phyloP scores from a whole-genome alignment of 2,797 vertebrate genomes.

The Microctenopoma stevenorrisi region DNA sequence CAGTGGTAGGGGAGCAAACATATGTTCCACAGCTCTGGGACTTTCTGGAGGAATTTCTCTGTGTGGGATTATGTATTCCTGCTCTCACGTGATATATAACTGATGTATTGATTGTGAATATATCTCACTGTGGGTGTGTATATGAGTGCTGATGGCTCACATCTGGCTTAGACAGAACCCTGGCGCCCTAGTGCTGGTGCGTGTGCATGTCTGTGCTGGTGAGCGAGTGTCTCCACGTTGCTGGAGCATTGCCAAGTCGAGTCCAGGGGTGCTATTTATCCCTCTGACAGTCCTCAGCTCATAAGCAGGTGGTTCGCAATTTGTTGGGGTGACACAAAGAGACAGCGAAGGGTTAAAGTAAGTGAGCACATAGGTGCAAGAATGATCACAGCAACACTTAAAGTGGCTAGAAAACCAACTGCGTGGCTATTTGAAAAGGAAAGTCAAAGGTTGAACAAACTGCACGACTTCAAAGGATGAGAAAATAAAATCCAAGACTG shows the following conservation, averaged over 20 bases:
- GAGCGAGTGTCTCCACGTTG: conserved; percentile 37
- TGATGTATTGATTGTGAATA: conserved; percentile 55
- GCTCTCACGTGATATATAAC: conserved; percentile 34
- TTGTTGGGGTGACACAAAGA: conserved; percentile 44
- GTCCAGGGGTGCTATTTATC: conserved; percentile 28
- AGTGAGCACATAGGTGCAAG: conserved; percentile 31
- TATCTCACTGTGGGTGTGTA: conserved; percentile 32
- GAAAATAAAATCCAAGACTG: not conserved
- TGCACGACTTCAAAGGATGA: conserved; percentile 2
- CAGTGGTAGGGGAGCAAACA: conserved; percentile 56
- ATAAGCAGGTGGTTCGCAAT: conserved; percentile 20
- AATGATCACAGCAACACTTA: conserved; percentile 32
- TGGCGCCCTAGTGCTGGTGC: conserved; percentile 26
- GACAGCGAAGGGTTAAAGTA: conserved; percentile 34
- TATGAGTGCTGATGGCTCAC: conserved; percentile 49
- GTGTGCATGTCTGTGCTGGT: conserved; percentile 7
- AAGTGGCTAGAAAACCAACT: conserved; percentile 29
- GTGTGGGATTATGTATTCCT: conserved; percentile 30
- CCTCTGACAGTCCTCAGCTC: conserved; percentile 37
- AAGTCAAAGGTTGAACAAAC: conserved; percentile 34
- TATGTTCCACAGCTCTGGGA: conserved; percentile 65
- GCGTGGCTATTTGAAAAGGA: conserved; percentile 5
- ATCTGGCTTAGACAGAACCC: conserved; percentile 70
- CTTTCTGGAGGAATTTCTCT: conserved; percentile 35
- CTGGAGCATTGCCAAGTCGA: conserved; percentile 50